phyloP scores from a whole-genome alignment of 2,113 vertebrate genomes.

The Notarius quadriscutis region DNA sequence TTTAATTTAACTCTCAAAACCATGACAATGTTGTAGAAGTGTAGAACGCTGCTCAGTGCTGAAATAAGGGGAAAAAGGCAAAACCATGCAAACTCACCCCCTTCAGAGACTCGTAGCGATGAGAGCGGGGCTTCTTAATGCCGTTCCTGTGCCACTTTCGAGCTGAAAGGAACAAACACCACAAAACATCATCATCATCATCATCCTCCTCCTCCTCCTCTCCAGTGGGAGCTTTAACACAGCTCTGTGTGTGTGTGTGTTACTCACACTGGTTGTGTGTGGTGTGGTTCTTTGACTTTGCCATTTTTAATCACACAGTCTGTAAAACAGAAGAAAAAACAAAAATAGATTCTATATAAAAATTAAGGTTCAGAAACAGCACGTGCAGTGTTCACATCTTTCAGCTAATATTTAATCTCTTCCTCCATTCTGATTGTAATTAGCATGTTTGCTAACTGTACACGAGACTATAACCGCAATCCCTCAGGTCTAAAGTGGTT shows the following conservation, averaged over 20 bases:
- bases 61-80: too few relatives aligned
- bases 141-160: slow-evolving; percentile 97
- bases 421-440: not conserved
- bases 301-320: slow-evolving; percentile 76
- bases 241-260: too few relatives aligned
- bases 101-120: slow-evolving; percentile 91
- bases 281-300: slow-evolving; percentile 99
- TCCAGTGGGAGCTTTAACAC: too few relatives aligned
- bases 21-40: not conserved
- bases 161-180: slow-evolving; percentile 67
- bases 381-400: not conserved
- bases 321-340: slow-evolving; percentile 34
- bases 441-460: not conserved
- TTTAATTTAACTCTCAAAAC: not conserved
- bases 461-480: not conserved
- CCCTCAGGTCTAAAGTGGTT: too few relatives aligned
- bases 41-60: too few relatives aligned
- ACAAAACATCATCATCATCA: not conserved
- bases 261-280: slow-evolving; percentile 78
- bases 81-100: slow-evolving; percentile 78
- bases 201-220: too few relatives aligned
- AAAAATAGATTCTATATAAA: too few relatives aligned
- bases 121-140: slow-evolving; percentile 90
- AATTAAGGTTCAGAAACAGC: not conserved
- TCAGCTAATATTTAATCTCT: too few relatives aligned